Conservation (phyloP, 2,113 vertebrate species). For the Odontesthes bonariensis region DNA sequence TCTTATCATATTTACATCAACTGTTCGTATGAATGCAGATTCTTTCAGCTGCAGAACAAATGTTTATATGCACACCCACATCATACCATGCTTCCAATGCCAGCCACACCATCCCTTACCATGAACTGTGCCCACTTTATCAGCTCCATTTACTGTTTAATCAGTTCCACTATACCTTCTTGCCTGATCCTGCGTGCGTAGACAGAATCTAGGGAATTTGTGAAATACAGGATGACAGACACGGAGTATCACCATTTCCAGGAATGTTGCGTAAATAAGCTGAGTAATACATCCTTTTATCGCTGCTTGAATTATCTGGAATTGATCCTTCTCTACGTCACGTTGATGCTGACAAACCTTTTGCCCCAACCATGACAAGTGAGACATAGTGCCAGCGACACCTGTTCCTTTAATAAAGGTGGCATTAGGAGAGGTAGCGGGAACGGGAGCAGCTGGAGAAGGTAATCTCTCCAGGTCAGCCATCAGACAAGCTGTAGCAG, state of each 20-base stretch:
- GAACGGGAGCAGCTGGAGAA: slow-evolving; percentile 79
- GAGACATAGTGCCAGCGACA: slow-evolving; percentile 27
- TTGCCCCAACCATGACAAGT: slow-evolving; percentile 16
- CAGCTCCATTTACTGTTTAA: slow-evolving; percentile 26
- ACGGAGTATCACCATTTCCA: not conserved
- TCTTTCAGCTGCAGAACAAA: slow-evolving; percentile 41
- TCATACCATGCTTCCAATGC: slow-evolving; percentile 8
- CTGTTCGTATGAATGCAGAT: slow-evolving; percentile 46
- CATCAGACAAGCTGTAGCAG: slow-evolving; percentile 79
- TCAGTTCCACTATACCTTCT: not conserved
- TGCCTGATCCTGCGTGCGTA: slow-evolving; percentile 17
- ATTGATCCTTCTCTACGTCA: not conserved
- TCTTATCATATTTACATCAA: slow-evolving; percentile 57
- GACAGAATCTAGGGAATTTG: slow-evolving; percentile 18
- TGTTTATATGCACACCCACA: slow-evolving; percentile 48
- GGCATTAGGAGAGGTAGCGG: slow-evolving; percentile 54
- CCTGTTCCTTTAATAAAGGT: slow-evolving; percentile 70
- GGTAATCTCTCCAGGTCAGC: slow-evolving; percentile 82
- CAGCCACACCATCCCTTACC: slow-evolving; percentile 9
- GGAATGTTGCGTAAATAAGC: not conserved
- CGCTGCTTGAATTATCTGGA: not conserved
- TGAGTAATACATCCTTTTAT: no score
- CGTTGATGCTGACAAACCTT: slow-evolving; percentile 28
- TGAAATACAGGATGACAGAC: not conserved
- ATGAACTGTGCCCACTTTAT: slow-evolving; percentile 29